Evolutionary conservation across 1,140 invertebrate species (phyloP).

Genomic region (Bactericera cockerelli): DNA sequence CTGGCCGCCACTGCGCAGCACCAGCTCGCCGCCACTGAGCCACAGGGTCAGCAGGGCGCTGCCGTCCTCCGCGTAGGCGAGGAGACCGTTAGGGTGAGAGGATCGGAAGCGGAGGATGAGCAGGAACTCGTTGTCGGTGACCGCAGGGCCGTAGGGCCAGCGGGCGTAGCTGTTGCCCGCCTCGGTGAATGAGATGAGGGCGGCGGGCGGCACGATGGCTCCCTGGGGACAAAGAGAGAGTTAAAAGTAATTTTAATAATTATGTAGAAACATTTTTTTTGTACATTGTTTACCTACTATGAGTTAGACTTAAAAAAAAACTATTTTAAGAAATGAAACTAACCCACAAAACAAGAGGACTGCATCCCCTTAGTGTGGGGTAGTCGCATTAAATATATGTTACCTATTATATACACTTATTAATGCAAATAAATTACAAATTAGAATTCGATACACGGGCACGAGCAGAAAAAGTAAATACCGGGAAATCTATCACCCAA

Average conservation of each 20-base stretch:
- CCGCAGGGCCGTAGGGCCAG: slow-evolving; percentile 32
- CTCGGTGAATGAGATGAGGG: slow-evolving; percentile 37
- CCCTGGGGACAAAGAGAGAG: neutral
- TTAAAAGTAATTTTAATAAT: neutral
- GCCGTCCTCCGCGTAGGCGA: slow-evolving; percentile 55
- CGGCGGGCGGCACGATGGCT: slow-evolving; percentile 21
- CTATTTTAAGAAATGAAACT: too few species aligned
- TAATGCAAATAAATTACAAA: too few species aligned
- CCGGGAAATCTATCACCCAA: neutral
- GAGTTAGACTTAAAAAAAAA: too few species aligned
- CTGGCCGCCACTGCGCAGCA: slow-evolving; percentile 47
- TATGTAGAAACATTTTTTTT: too few species aligned
- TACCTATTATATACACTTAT: too few species aligned
- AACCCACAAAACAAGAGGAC: too few species aligned
- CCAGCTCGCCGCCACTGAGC: slow-evolving; percentile 48
- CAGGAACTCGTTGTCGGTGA: slow-evolving; percentile 40
- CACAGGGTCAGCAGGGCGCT: slow-evolving; percentile 46
- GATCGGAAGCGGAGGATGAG: slow-evolving; percentile 85
- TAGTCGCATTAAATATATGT: too few species aligned
- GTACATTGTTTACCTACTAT: too few species aligned
- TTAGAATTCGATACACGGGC: too few species aligned
- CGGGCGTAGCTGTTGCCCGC: slow-evolving; percentile 43
- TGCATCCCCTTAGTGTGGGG: too few species aligned
- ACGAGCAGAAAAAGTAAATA: neutral
- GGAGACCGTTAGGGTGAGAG: slow-evolving; percentile 49